These are phyloP conservation scores for Cydia pomonella DNA, from an alignment of 1,140 invertebrate genomes.

Conservation along the genomic window DNA sequence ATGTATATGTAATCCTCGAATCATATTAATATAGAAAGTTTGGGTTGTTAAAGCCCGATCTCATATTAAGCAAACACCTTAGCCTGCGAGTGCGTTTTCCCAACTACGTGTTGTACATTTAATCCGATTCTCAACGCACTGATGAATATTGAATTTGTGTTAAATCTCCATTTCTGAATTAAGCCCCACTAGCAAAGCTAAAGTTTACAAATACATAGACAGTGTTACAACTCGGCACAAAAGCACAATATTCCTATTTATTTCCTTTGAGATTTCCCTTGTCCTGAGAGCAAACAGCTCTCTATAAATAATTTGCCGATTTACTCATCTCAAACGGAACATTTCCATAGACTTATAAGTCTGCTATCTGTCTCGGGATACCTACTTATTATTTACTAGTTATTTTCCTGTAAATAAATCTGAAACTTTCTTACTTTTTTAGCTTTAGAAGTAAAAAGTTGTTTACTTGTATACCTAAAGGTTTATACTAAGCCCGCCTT, in stretches of 20 bases:
- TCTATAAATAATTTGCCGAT: conserved; percentile 24
- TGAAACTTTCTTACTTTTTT: too few relatives aligned
- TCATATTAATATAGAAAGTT: too few relatives aligned
- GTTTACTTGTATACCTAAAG: too few relatives aligned
- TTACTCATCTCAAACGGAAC: conserved; percentile 3
- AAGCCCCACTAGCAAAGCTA: background rate
- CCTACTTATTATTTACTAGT: background rate
- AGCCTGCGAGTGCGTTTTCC: too few relatives aligned
- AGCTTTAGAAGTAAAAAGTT: too few relatives aligned
- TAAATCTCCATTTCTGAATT: background rate
- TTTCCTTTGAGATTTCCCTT: conserved; percentile 25
- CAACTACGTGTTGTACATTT: too few relatives aligned
- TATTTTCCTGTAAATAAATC: background rate
- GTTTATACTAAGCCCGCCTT: too few relatives aligned
- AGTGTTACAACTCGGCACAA: conserved; percentile 6
- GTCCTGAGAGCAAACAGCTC: conserved; percentile 6
- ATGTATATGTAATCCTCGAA: too few relatives aligned
- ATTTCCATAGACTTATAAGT: background rate
- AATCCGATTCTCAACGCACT: too few relatives aligned
- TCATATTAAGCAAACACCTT: too few relatives aligned
- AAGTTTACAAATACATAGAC: background rate
- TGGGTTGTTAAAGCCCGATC: too few relatives aligned
- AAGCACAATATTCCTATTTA: conserved; percentile 15
- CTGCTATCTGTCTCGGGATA: background rate
- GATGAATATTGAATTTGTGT: background rate